phyloP scores from a whole-genome alignment of 2,797 vertebrate genomes.

The Mormyrops attenuatus region DNA sequence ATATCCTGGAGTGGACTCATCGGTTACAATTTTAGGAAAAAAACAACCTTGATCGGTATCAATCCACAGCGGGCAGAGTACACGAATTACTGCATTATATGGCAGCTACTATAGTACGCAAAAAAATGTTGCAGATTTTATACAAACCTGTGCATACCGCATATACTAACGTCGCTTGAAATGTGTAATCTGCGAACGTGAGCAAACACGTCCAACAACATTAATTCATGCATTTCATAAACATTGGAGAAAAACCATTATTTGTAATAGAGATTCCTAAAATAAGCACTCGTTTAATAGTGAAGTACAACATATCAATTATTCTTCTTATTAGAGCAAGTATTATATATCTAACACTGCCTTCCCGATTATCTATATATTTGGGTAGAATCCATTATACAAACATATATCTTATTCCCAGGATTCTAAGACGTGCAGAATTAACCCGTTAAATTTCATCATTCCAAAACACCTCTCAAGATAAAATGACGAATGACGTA shows the following conservation, averaged over 20 bases:
- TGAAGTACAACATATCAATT: not conserved
- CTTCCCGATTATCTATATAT: not conserved
- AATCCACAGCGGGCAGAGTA: not conserved
- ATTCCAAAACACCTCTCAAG: not conserved
- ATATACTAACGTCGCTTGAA: not conserved
- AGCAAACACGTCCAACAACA: not conserved
- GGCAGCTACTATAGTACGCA: not conserved
- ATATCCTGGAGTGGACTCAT: not conserved
- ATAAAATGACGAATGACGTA: not conserved
- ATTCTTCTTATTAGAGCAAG: not conserved
- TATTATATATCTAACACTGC: not conserved
- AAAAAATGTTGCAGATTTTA: not conserved
- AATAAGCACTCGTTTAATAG: not conserved
- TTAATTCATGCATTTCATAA: not conserved
- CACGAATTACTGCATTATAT: not conserved
- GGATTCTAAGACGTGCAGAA: not conserved
- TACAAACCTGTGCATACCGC: not conserved
- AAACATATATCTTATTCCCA: not conserved
- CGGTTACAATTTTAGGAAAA: not conserved
- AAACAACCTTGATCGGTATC: not conserved
- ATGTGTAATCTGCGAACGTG: not conserved
- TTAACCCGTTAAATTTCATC: not conserved
- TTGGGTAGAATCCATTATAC: not conserved
- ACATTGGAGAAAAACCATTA: not conserved
- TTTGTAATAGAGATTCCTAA: not conserved